Evolutionary conservation across 2,113 vertebrate genomes (phyloP).

Genomic region (Sylvilagus bachmani): DNA sequence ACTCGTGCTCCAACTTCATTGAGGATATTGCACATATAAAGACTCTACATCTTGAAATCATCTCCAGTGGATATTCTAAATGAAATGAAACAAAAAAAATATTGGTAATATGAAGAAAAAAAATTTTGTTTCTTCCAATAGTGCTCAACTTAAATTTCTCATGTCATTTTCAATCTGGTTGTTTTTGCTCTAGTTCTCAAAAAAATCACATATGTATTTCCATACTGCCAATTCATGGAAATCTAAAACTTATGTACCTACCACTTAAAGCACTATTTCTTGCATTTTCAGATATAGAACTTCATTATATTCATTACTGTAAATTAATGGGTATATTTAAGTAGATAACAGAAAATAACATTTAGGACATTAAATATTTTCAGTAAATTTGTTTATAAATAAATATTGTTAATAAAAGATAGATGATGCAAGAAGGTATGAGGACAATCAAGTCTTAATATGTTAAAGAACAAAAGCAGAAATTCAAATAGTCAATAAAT

Average conservation of each 20-base stretch:
- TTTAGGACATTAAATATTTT: neutral
- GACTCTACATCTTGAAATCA: conserved; percentile 76
- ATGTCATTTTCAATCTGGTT: neutral
- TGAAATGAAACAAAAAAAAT: conserved; percentile 42
- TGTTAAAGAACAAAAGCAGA: neutral
- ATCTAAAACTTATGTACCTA: neutral
- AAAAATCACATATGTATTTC: neutral
- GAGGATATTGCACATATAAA: conserved; percentile 37
- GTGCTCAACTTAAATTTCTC: neutral
- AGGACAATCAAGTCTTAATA: neutral
- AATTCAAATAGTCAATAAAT: too few relatives aligned
- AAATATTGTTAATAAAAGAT: neutral
- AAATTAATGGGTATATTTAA: neutral
- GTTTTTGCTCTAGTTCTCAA: neutral
- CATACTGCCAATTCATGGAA: neutral
- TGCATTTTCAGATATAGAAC: neutral
- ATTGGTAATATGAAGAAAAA: conserved; percentile 36
- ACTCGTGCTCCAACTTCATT: neutral
- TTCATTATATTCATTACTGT: neutral
- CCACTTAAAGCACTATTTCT: neutral
- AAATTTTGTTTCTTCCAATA: neutral
- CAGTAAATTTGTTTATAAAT: neutral
- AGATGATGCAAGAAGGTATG: neutral
- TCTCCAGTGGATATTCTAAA: conserved; percentile 65
- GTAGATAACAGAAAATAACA: neutral